Evolutionary conservation across 2,113 vertebrate genomes (phyloP).

Genomic region (Calonectris borealis): DNA sequence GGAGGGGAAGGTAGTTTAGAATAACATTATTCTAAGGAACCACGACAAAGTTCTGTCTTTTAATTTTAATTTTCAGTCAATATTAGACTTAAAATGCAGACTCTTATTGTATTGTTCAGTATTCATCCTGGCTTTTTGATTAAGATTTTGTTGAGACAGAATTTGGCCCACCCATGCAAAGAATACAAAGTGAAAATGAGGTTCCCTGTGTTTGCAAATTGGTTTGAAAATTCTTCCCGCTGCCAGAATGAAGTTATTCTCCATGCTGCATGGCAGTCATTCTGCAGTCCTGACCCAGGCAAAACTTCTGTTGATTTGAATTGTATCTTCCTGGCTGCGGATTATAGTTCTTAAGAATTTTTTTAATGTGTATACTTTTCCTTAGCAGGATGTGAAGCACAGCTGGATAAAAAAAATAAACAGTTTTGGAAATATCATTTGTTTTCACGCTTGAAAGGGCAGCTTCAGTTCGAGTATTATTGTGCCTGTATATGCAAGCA

Average conservation of each 20-base stretch:
- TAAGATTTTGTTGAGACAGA: not conserved
- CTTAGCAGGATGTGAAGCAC: not conserved
- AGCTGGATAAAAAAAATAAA: conserved; percentile 28
- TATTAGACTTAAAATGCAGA: not conserved
- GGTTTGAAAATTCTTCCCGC: not conserved
- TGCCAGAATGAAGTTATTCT: not conserved
- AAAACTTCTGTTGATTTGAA: not conserved
- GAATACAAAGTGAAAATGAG: not conserved
- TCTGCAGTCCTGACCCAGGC: not conserved
- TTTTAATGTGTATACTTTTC: not conserved
- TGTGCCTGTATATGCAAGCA: not conserved
- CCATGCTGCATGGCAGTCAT: not conserved
- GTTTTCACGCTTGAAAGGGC: conserved; percentile 30
- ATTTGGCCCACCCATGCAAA: not conserved
- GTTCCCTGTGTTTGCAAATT: not conserved
- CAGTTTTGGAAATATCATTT: conserved; percentile 27
- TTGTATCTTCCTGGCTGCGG: not conserved
- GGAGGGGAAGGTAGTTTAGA: not conserved
- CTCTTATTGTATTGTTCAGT: not conserved
- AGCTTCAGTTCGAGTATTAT: not conserved
- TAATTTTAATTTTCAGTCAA: not conserved
- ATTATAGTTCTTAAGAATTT: not conserved
- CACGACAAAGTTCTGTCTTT: not conserved
- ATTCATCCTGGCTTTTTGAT: not conserved
- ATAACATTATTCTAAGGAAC: not conserved